Conservation (phyloP, 2,888 invertebrate species). For the Scotopteryx bipunctaria region DNA sequence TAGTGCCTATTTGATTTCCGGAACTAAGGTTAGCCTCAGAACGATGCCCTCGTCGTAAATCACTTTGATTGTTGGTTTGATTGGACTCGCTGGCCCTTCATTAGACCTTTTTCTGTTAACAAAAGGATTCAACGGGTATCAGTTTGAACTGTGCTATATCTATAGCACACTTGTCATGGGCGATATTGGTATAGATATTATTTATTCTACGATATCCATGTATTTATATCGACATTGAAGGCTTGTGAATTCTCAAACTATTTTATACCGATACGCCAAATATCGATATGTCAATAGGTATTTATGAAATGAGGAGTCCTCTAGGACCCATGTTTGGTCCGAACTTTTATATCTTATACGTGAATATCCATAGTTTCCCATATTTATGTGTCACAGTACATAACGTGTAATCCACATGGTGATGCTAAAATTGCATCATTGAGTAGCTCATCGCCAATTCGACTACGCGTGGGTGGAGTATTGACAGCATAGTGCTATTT, state of each 20-base stretch:
- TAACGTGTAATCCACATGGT: constrained; percentile 12
- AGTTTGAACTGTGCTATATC: neutral
- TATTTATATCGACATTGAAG: too few relatives aligned
- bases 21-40: too few relatives aligned
- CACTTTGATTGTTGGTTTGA: constrained; percentile 5
- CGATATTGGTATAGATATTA: too few relatives aligned
- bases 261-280: too few relatives aligned
- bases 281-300: too few relatives aligned
- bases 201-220: too few relatives aligned
- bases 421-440: constrained; percentile 21
- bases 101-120: constrained; percentile 9
- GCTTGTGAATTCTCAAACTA: too few relatives aligned
- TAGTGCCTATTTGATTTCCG: too few relatives aligned
- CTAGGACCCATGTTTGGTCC: neutral
- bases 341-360: neutral
- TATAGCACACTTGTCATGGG: constrained; percentile 1
- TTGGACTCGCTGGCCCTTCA: constrained; percentile 14
- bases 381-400: constrained; percentile 4
- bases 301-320: too few relatives aligned
- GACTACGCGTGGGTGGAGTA: constrained; percentile 22
- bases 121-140: constrained; percentile 15
- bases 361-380: neutral
- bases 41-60: constrained; percentile 9
- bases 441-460: constrained; percentile 20
- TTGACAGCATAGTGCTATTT: constrained; percentile 27